Conservation (phyloP, 2,113 vertebrate genomes). For the Mesitornis unicolor region DNA sequence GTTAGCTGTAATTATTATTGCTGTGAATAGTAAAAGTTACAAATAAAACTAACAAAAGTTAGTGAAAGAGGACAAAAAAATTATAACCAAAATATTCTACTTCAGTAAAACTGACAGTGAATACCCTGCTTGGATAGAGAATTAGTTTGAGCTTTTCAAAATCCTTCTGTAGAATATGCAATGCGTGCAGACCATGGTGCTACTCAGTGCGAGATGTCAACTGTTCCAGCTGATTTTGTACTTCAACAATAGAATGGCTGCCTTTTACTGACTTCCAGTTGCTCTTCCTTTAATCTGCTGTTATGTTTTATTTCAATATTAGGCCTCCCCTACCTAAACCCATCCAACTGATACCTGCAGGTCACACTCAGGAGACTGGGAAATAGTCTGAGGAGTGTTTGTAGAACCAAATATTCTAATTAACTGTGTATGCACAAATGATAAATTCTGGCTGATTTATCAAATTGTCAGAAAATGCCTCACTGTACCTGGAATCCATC, state of each 20-base stretch:
- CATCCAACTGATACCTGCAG: background rate
- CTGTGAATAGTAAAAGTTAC: background rate
- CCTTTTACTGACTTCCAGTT: background rate
- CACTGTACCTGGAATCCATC: background rate
- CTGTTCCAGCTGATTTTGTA: background rate
- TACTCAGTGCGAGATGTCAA: background rate
- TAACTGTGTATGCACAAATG: background rate
- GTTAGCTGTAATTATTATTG: background rate
- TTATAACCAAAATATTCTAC: background rate
- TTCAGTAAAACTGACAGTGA: background rate
- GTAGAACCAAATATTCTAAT: background rate
- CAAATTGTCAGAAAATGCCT: background rate
- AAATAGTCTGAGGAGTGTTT: background rate
- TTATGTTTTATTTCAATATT: background rate
- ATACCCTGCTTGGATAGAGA: background rate
- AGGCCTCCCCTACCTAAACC: background rate
- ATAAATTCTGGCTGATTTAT: background rate
- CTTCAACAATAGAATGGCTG: background rate
- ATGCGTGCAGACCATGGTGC: background rate
- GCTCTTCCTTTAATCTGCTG: background rate
- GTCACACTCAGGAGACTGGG: background rate
- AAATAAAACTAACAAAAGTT: background rate
- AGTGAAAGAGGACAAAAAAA: background rate
- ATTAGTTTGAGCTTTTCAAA: background rate
- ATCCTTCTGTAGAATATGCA: background rate